phyloP scores from a whole-genome alignment of 2,888 invertebrate genomes.

The Mythimna impura region DNA sequence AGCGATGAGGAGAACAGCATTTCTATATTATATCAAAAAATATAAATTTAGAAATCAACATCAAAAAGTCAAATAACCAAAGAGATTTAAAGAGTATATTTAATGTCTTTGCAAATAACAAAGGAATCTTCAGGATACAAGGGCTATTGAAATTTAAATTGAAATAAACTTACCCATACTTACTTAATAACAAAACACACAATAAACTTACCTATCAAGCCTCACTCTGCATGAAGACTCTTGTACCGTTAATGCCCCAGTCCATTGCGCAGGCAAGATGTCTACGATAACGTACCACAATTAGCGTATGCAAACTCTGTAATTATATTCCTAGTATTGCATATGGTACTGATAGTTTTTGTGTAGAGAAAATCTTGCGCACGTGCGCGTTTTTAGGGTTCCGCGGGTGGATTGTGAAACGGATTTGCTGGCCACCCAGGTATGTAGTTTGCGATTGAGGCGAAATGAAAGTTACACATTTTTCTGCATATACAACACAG shows the following conservation, averaged over 20 bases:
- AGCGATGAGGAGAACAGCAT: too few relatives aligned
- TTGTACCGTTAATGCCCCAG: constrained; percentile 46
- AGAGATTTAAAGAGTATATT: too few relatives aligned
- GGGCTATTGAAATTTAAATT: too few relatives aligned
- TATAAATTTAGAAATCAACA: too few relatives aligned
- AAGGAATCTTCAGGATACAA: too few relatives aligned
- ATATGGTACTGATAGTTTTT: constrained; percentile 70
- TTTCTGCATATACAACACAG: too few relatives aligned
- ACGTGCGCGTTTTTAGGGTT: constrained; percentile 63
- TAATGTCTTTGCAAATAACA: too few relatives aligned
- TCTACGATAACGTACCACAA: constrained; percentile 59
- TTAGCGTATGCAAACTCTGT: constrained; percentile 74
- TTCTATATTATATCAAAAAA: too few relatives aligned
- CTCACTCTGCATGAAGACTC: constrained; percentile 29
- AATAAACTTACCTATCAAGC: background rate
- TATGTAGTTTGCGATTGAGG: background rate
- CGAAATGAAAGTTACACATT: rapidly evolving
- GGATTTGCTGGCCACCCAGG: background rate
- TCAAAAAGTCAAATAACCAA: too few relatives aligned
- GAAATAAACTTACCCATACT: too few relatives aligned
- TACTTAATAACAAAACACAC: background rate
- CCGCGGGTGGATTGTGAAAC: constrained; percentile 12
- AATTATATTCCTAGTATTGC: constrained; percentile 74
- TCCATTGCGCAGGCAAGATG: constrained; percentile 58
- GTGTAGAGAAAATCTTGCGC: constrained; percentile 76